Conservation (phyloP, 2,888 invertebrate species). For the Ptychoptera albimana region DNA sequence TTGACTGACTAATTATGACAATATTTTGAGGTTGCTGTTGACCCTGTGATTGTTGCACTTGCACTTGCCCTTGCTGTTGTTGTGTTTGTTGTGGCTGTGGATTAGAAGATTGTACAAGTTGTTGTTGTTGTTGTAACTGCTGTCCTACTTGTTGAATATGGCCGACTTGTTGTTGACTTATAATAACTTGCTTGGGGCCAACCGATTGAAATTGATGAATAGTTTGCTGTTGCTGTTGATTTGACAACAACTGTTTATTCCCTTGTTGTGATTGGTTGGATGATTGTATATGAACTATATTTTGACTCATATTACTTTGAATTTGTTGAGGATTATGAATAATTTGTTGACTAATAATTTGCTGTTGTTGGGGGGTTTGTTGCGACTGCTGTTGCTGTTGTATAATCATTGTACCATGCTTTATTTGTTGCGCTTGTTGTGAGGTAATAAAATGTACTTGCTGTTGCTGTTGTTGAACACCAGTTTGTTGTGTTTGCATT, state of each 20-base stretch:
- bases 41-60: constrained; percentile 14
- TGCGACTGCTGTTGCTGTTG: constrained; percentile 13
- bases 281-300: neutral
- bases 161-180: constrained; percentile 10
- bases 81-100: constrained; percentile 18
- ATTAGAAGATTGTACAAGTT: constrained; percentile 4
- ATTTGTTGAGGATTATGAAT: constrained; percentile 14
- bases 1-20: no score
- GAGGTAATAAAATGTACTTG: constrained; percentile 22
- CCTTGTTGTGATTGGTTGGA: constrained; percentile 9
- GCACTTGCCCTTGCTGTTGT: constrained; percentile 15
- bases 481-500: constrained; percentile 29
- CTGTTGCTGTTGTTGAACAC: constrained; percentile 24
- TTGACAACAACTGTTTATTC: constrained; percentile 16
- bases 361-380: constrained; percentile 14
- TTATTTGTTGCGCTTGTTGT: constrained; percentile 6
- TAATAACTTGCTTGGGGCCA: constrained; percentile 7
- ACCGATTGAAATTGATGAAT: constrained; percentile 15
- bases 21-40: neutral
- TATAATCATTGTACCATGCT: constrained; percentile 15
- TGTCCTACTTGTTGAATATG: constrained; percentile 16
- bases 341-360: constrained; percentile 15
- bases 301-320: neutral
- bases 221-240: constrained; percentile 16
- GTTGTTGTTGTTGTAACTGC: constrained; percentile 20